Percentiles rank a stretch among this genome's conserved stretches.
phyloP scores from a whole-genome alignment of 2,888 invertebrate species.

The Dendrolimus houi region DNA sequence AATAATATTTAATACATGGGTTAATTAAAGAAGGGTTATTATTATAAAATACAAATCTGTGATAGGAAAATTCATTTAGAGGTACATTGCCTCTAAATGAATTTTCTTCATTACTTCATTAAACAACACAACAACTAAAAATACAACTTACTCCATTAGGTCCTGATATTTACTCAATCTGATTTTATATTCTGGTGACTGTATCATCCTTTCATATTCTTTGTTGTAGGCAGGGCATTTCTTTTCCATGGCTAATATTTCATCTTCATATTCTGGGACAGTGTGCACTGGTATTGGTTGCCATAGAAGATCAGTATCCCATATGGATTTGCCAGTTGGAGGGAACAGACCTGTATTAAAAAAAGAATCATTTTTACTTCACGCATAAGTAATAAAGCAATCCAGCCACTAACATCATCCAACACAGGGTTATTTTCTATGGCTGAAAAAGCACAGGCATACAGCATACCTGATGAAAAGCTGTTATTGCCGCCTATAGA shows the following conservation, averaged over 20 bases:
- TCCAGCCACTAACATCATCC: no score
- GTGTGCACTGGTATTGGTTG: slow-evolving; percentile 89
- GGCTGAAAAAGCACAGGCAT: no score
- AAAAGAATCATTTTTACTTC: neutral
- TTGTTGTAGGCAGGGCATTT: slow-evolving; percentile 81
- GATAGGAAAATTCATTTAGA: no score
- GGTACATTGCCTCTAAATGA: no score
- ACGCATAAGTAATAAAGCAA: neutral
- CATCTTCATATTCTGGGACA: slow-evolving; percentile 77
- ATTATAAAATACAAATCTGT: no score
- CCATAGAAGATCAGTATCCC: slow-evolving; percentile 80
- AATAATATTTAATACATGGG: neutral
- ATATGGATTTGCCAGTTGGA: slow-evolving; percentile 73
- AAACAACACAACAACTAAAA: no score
- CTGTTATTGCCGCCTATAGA: no score
- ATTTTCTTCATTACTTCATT: no score
- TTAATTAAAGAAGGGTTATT: neutral
- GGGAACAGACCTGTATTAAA: slow-evolving; percentile 79
- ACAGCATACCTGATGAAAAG: no score
- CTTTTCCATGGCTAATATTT: slow-evolving; percentile 75
- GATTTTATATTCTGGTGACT: slow-evolving; percentile 70
- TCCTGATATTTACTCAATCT: slow-evolving; percentile 75
- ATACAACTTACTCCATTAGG: slow-evolving; percentile 73
- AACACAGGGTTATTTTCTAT: no score
- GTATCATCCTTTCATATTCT: slow-evolving; percentile 63